Conservation (phyloP, 2,113 vertebrate genomes). For the Terrapene triunguis region DNA sequence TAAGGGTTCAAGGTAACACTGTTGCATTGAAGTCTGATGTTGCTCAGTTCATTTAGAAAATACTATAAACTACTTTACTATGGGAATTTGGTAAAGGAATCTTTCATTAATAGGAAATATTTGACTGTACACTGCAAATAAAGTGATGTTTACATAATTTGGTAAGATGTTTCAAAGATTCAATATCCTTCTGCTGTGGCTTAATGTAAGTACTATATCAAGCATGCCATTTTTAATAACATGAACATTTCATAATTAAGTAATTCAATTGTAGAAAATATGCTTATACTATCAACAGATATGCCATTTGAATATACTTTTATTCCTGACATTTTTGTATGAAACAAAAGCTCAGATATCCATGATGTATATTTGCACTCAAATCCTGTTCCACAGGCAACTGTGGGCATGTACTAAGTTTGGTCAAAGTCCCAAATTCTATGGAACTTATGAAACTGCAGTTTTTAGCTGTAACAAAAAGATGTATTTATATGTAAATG, state of each 20-base stretch:
- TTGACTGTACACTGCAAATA: conserved; percentile 63
- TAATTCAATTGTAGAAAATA: conserved; percentile 21
- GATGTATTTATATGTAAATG: background rate
- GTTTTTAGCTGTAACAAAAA: background rate
- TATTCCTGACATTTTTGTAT: background rate
- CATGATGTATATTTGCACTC: background rate
- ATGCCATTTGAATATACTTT: background rate
- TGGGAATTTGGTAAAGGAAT: conserved; percentile 73
- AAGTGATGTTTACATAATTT: conserved; percentile 73
- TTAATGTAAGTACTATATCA: conserved; percentile 48
- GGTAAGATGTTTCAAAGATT: conserved; percentile 67
- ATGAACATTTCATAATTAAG: conserved; percentile 35
- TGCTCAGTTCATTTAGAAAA: conserved; percentile 74
- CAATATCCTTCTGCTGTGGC: conserved; percentile 54
- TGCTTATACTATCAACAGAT: conserved; percentile 5
- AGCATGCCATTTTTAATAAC: conserved; percentile 52
- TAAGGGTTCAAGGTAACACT: conserved; percentile 61
- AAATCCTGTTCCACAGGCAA: background rate
- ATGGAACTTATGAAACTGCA: background rate
- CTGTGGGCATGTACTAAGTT: background rate
- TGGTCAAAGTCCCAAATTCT: background rate
- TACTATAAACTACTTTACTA: conserved; percentile 70
- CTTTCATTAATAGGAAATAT: conserved; percentile 76
- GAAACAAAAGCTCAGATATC: background rate
- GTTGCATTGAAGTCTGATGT: conserved; percentile 57